Base-by-base conservation (phyloP, 2,888 invertebrate genomes). In the Pyrrhosoma nymphula region DNA sequence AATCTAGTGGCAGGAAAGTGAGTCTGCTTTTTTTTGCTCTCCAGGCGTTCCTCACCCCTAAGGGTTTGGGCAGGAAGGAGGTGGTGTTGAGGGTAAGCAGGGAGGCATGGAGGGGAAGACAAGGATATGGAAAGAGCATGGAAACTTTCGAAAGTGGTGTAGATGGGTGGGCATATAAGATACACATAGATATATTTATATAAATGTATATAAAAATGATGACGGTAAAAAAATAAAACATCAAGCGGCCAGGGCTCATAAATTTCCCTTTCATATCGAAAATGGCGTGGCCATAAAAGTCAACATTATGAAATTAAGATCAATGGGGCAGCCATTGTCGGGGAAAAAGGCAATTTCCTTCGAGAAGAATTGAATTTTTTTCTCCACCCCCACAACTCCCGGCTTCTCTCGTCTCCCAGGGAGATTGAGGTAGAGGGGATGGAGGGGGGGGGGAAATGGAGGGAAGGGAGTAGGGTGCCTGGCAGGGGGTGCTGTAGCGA, bases 271-370 rank as follows among this genome's bases (percentile, higher is more conserved):
- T 82, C 35, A 82, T 82, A 82, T 82, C 82, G 82, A 82, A 82
- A 82, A 82, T 82, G 82, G 82, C 82, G 82, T 82, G 26, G 82
- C 82, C 35, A 82, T 82, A 82, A 82, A 82, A 82, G 82, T 82
- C 82, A 82, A 82, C 82, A 82, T 82, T 82, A 82, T 82, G 82
- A 82, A 82, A 82, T 82, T 82, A 82, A 82, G 82, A 82, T 82
- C 82, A 82, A 82, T 82, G 82, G 82, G 82, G 82, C 82, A 35
- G 82, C 82, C 82, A 82, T 82, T 82, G 82, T 82, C 82, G 82
- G 82, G 82, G 82, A 82, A 82, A 82, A 82, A 82, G 82, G 82
- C 82, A 82, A 82, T 82, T 82, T 82, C 82, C 82, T 82, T 82
- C 82, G 82, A 82, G 82, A 82, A 82, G 82, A 82, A 82, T 82